Evolutionary conservation across 2,888 invertebrate genomes (phyloP).

Genomic region (Drosophila heteroneura): DNA sequence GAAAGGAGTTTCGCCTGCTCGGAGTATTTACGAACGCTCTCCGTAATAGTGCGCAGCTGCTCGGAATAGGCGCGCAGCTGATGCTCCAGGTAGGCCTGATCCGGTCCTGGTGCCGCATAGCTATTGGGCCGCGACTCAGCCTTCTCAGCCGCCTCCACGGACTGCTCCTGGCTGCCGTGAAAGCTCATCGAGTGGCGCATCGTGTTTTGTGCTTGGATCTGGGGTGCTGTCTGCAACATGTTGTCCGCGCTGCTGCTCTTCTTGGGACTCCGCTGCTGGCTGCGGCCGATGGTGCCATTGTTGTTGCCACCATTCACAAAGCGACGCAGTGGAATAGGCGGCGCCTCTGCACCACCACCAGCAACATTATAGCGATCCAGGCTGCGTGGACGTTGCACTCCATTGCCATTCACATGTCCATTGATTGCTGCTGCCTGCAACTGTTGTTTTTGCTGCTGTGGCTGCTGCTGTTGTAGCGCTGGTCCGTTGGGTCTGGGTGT

Average conservation of each 20-base stretch:
- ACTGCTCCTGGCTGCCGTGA: slow-evolving; percentile 78
- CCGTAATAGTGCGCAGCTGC: slow-evolving; percentile 84
- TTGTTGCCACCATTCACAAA: slow-evolving; percentile 59
- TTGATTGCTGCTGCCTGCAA: slow-evolving; percentile 32
- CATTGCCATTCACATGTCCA: slow-evolving; percentile 59
- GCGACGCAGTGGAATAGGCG: slow-evolving; percentile 83
- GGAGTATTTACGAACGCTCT: slow-evolving; percentile 85
- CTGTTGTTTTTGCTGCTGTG: slow-evolving; percentile 40
- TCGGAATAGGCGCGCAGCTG: slow-evolving; percentile 85
- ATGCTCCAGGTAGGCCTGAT: slow-evolving; percentile 85
- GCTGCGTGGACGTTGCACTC: slow-evolving; percentile 82
- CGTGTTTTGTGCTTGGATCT: slow-evolving; percentile 42
- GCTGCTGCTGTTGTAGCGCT: slow-evolving; percentile 41
- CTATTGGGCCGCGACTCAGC: slow-evolving; percentile 78
- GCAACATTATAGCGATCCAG: slow-evolving; percentile 83
- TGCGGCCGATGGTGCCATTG: slow-evolving; percentile 59
- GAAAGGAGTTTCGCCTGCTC: slow-evolving; percentile 85
- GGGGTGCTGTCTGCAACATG: slow-evolving; percentile 56
- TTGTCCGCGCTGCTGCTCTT: slow-evolving; percentile 83
- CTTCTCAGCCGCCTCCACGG: slow-evolving; percentile 52
- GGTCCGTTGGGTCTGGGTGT: slow-evolving; percentile 79
- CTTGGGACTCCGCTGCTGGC: slow-evolving; percentile 72
- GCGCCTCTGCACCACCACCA: slow-evolving; percentile 53
- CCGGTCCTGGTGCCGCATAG: slow-evolving; percentile 83
- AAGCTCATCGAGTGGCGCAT: slow-evolving; percentile 85